Conservation (phyloP, 1,140 invertebrate genomes). For the Bombyx mori region ASM3026992v2 NC_085119.1:8859001-8859500, state of each 20-base stretch:
- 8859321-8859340: slow-evolving; percentile 34
- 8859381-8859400: slow-evolving; percentile 68
- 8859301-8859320: slow-evolving; percentile 5
- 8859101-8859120: no score
- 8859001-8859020: no score
- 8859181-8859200: slow-evolving; percentile 51
- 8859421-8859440: slow-evolving; percentile 58
- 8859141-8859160: slow-evolving; percentile 53
- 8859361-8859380: slow-evolving; percentile 66
- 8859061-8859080: no score
- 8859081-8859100: no score
- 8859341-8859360: slow-evolving; percentile 36
- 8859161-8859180: slow-evolving; percentile 53
- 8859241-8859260: no score
- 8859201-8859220: slow-evolving; percentile 29
- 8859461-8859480: slow-evolving; percentile 19
- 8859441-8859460: slow-evolving; percentile 48
- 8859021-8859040: no score
- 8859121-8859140: slow-evolving; percentile 33
- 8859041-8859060: no score
- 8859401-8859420: slow-evolving; percentile 50
- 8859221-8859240: slow-evolving; percentile 13
- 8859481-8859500: slow-evolving; percentile 21
- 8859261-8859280: not conserved
- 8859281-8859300: not conserved